Conservation (phyloP, 2,113 vertebrate genomes). For the Etia nguti region DNA sequence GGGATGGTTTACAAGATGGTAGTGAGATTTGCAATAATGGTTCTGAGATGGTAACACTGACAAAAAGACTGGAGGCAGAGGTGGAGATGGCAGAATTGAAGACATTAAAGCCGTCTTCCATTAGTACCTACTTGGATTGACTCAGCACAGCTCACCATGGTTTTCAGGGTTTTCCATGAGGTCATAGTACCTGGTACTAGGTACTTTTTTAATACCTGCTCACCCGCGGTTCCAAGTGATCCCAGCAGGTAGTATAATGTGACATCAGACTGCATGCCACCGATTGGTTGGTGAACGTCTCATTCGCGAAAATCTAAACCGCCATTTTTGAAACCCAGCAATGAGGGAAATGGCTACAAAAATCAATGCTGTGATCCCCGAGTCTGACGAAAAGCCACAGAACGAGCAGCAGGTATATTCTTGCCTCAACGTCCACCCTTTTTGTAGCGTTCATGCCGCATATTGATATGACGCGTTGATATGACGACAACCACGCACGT, state of each 20-base stretch:
- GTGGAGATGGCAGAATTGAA: background rate
- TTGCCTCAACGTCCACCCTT: background rate
- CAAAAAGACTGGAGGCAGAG: background rate
- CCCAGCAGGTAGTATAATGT: background rate
- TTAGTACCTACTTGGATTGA: background rate
- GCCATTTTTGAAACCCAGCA: background rate
- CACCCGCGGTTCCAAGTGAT: background rate
- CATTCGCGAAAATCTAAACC: background rate
- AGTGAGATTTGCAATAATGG: background rate
- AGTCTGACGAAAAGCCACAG: background rate
- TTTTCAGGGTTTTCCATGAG: background rate
- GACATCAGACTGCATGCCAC: background rate
- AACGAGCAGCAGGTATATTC: background rate
- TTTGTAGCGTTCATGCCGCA: background rate
- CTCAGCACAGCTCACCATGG: background rate
- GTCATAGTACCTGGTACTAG: background rate
- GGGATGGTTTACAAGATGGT: background rate
- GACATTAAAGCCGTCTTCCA: background rate
- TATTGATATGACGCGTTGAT: background rate
- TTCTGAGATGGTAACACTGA: background rate
- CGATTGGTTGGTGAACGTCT: background rate
- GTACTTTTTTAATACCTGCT: background rate
- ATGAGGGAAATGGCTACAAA: background rate
- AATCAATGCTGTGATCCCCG: background rate
- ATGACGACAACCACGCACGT: background rate